Base-by-base conservation (phyloP, 2,888 invertebrate species). In the Parnassius smintheus region DNA sequence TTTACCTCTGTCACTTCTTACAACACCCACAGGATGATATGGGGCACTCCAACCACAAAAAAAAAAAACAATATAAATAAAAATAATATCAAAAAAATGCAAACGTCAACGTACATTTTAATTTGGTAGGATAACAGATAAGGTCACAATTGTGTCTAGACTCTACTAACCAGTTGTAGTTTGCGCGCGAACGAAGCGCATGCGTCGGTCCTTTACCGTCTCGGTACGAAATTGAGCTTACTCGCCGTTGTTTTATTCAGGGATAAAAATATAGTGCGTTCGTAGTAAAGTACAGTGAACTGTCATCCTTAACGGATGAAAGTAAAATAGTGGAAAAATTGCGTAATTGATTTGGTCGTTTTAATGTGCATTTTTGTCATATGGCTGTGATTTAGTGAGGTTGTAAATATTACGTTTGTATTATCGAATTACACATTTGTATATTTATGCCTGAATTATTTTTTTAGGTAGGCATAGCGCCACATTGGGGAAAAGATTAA, bases 201-300 rank as follows among this genome's bases (percentile, higher is more conserved):
- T 82, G 82, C 80, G 84, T 78, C 60, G 46, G 18, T 55, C 54
- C 62, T 42, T 56, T 46, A 2, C 44, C 44, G 35, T 18, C 46
- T 2, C 53, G 65, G 66, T 54, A 61, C 68, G 66, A 70, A 75
- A 65, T 68, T 71, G 65, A 65, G 59, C 67, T 70, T 70, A 72
- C 73, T n/a, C 56, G 56, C 9, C 46, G 35, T 10, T 18, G 35
- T 75, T 73, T 82, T 83, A 85, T 85, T 83, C 83, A 77, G 77
- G 77, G 76, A 73, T 66, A 65, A 68, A 77, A 72, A 74, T 69
- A 70, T 71, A 71, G 73, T 73, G 74, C 67, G 72, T 72, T 75
- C 72, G 74, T 75, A 75, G 72, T 73, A 77, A 82, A 88, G 88
- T 89, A 86, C 86, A 88, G 90, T 90, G 88, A 85, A 76, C 86